Base-by-base conservation (phyloP, 2,113 vertebrate species). In the Lepisosteus osseus region DNA sequence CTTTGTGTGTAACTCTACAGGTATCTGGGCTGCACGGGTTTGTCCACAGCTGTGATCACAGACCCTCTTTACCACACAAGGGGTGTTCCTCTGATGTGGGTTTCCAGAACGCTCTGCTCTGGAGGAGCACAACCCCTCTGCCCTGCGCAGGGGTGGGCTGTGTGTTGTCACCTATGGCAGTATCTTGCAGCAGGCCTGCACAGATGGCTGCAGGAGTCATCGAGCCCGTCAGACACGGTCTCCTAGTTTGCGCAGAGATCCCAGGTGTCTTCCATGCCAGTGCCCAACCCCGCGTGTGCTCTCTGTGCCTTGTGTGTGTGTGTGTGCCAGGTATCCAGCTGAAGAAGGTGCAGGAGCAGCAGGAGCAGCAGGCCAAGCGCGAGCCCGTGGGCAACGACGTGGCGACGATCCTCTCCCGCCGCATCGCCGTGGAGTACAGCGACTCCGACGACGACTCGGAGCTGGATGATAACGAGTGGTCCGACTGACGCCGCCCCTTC, bases 261-360 rank as follows among this genome's bases (percentile, higher is more conserved):
- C 29, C 1, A 29, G 29, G 29, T 1, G 29, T 29, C 29, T 29
- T 1, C 29, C 29, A 29, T 29, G 2, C 29, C 29, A 2, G 29
- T 29, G 29, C 29, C 29, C 14, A 15, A 59, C 57, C 14, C 7
- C 3, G 54, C 42, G 54, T 61, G 17, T 65, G 29, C 63, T 66
- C 8, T 51, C 8, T n/a, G 12, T 59, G 54, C 29, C 59, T 13
- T 71, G 12, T 67, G 44, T 65, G 43, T 65, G 67, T 68, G 29
- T 3, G 12, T 59, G 57, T 67, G 40, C 76, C 29, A 99, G 97
- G 97, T 76, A 99, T 99, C 66, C 97, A 98, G 86, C 78, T 99
- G 84, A 99, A 98, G 68, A 99, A 99, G 80, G 96, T 97, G n/a
- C 97, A 99, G 85, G 97, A 99, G 80, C 96, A 97, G 74, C 95